Evolutionary conservation across 1,140 invertebrate genomes (phyloP), one percentile per base, ranked within the genome.

Genomic region (Alviniconcha marisindica): DNA sequence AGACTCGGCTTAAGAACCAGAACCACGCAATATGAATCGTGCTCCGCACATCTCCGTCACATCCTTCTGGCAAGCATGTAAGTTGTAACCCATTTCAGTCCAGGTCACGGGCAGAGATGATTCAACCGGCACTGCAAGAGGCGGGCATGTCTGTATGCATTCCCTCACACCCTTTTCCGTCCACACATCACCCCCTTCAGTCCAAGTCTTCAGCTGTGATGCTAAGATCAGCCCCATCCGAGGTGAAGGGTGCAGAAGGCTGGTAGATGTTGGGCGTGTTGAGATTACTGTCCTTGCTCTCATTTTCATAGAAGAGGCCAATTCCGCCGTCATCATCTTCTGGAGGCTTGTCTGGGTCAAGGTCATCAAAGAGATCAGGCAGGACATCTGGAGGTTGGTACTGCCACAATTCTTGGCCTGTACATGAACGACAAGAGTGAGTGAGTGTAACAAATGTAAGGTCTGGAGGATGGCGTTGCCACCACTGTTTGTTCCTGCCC

Each of bases 181-280:
- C n/a, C n/a, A n/a, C n/a, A n/a, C n/a, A n/a, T n/a, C n/a, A n/a
- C n/a, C n/a, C n/a, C n/a, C n/a, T n/a, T n/a, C 48, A 78, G n/a
- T 56, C 48, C n/a, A 78, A 28, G 36, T 78, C 77, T 31, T 60
- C 54, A 33, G 48, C 36, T 18, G 33, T 81, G 33, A 44, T 81
- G 54, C 66, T 63, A n/a, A n/a, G 60, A 7, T n/a, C 56, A 42
- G 12, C 40, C 24, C 28, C 63, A 63, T n/a, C n/a, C n/a, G n/a
- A n/a, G n/a, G 24, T 40, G 28, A 38, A 36, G n/a, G 36, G 40
- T 44, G 31, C 18, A 14, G 12, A 36, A 28, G 63, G 38, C n/a
- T n/a, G n/a, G n/a, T n/a, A n/a, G n/a, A n/a, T n/a, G n/a, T 12
- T 28, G 36, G 36, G n/a, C n/a, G 54, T 63, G 54, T 66, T 33